phyloP scores from a whole-genome alignment of 2,797 vertebrate species.

The Poeciliopsis turneri region DNA sequence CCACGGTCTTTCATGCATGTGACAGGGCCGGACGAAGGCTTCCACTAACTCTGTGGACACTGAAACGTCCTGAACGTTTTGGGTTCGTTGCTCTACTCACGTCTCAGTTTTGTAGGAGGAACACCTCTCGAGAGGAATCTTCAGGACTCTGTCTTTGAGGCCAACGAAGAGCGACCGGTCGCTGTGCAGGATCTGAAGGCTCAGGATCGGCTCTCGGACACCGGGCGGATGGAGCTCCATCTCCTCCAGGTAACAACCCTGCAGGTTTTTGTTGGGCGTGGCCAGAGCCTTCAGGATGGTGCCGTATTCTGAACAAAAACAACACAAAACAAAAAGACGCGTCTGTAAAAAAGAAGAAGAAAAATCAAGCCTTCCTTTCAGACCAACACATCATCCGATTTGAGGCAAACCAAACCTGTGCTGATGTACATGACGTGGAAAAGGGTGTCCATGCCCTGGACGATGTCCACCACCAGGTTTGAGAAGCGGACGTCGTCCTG shows the following conservation, averaged over 20 bases:
- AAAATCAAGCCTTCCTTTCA: background rate
- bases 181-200: slow-evolving; percentile 94
- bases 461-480: slow-evolving; percentile 94
- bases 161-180: slow-evolving; percentile 94
- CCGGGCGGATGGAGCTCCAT: slow-evolving; percentile 90
- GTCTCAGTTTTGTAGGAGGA: slow-evolving; percentile 87
- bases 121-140: slow-evolving; percentile 94
- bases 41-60: background rate
- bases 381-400: background rate
- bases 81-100: slow-evolving; percentile 77
- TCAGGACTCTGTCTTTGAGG: slow-evolving; percentile 88
- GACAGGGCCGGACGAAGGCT: background rate
- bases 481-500: slow-evolving; percentile 96
- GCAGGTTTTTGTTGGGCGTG: slow-evolving; percentile 90
- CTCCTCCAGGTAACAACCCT: slow-evolving; percentile 97
- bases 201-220: slow-evolving; percentile 89
- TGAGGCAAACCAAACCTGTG: slow-evolving; percentile 84
- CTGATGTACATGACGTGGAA: slow-evolving; percentile 98
- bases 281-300: slow-evolving; percentile 96
- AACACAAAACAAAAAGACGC: slow-evolving; percentile 1
- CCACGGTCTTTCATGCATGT: background rate
- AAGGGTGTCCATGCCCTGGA: slow-evolving; percentile 94
- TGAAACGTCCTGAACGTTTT: too few relatives aligned
- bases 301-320: slow-evolving; percentile 86
- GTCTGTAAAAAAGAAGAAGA: background rate